These are phyloP conservation scores for Nephrotoma flavescens DNA, from an alignment of 2,888 invertebrate genomes.

Conservation along the genomic window DNA sequence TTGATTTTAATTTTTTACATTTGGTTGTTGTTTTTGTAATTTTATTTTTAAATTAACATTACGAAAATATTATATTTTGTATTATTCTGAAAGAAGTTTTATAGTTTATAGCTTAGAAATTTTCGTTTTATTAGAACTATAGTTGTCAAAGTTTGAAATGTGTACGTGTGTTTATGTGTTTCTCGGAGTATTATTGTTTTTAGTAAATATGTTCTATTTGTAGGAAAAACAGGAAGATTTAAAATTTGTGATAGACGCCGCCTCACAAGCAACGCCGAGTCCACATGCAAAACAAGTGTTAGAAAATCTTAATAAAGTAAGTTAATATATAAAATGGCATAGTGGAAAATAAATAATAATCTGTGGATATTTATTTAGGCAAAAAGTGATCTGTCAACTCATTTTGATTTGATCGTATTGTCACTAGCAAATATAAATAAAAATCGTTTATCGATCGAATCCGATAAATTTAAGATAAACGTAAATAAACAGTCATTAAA, in stretches of 20 bases:
- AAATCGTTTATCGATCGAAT: not conserved
- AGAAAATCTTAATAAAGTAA: conserved; percentile 15
- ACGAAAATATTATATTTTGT: not conserved
- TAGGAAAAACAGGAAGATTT: conserved; percentile 16
- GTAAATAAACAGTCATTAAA: not conserved
- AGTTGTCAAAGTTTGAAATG: not conserved
- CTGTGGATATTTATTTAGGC: conserved; percentile 17
- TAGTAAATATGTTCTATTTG: not conserved
- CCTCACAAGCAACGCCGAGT: conserved; percentile 13
- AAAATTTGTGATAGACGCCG: conserved; percentile 15
- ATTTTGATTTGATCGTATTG: conserved; percentile 27
- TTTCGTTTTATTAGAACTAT: not conserved
- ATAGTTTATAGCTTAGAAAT: not conserved
- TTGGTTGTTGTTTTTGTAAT: not conserved
- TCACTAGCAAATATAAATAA: conserved; percentile 24
- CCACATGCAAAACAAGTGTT: conserved; percentile 12
- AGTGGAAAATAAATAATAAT: not conserved
- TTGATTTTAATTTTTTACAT: not conserved
- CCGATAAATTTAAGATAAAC: not conserved
- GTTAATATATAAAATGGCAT: not conserved
- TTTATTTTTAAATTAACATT: not conserved
- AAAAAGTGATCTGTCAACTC: conserved; percentile 27
- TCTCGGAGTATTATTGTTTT: not conserved
- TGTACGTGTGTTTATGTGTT: not conserved
- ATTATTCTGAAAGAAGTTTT: not conserved